These are phyloP conservation scores for Fratercula arctica DNA, from an alignment of 2,797 vertebrate species.

Conservation along the genomic window DNA sequence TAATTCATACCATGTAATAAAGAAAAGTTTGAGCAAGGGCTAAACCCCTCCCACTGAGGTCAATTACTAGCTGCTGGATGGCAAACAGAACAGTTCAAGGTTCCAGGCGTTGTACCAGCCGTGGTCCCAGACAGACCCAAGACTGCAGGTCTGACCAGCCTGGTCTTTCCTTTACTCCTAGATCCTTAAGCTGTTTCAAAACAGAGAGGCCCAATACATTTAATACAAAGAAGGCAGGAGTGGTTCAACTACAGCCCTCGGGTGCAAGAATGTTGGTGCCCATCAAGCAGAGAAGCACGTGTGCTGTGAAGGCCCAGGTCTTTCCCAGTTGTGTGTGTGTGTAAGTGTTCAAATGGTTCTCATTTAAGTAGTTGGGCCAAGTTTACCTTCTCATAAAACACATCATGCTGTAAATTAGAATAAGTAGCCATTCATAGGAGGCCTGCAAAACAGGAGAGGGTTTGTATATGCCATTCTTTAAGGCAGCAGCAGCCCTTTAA, in stretches of 20 bases:
- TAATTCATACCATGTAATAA: background rate
- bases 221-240: background rate
- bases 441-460: background rate
- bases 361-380: background rate
- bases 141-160: background rate
- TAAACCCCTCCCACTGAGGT: background rate
- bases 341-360: background rate
- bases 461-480: background rate
- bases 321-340: background rate
- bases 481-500: background rate
- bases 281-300: background rate
- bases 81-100: background rate
- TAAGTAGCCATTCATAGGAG: background rate
- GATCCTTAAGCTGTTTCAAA: background rate
- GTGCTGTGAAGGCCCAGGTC: background rate
- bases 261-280: background rate
- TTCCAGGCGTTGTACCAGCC: background rate
- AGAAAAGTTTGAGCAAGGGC: background rate
- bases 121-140: background rate
- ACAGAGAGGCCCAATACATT: background rate
- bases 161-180: background rate
- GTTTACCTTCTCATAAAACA: background rate
- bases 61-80: background rate
- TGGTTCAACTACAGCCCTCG: background rate
- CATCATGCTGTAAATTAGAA: background rate